Conservation (phyloP, 2,113 vertebrate species). For the Archocentrus centrarchus region DNA sequence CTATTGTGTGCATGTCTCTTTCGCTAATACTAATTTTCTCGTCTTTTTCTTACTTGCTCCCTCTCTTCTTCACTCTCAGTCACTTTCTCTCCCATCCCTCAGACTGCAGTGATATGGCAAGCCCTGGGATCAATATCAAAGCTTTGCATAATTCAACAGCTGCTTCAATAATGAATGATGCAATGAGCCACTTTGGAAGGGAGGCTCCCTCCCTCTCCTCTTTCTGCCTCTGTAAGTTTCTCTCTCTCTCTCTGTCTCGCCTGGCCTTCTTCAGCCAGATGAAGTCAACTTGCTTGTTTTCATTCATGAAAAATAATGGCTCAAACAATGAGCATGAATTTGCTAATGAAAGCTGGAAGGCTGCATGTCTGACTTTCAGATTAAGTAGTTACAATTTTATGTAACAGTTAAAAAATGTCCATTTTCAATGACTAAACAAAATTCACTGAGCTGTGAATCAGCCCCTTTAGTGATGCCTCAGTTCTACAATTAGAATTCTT, state of each 20-base stretch:
- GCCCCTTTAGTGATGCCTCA: neutral
- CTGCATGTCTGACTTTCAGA: neutral
- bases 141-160: conserved; percentile 70
- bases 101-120: conserved; percentile 47
- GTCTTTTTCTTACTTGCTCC: neutral
- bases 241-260: neutral
- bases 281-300: conserved; percentile 5
- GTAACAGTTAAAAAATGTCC: neutral
- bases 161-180: conserved; percentile 64
- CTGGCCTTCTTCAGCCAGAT: neutral
- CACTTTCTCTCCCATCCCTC: conserved; percentile 17
- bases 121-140: conserved; percentile 67
- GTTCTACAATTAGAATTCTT: neutral
- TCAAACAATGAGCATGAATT: neutral
- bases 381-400: neutral
- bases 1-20: neutral
- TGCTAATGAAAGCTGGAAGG: neutral
- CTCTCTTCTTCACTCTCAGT: neutral
- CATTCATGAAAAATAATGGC: neutral
- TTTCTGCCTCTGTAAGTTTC: neutral
- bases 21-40: neutral
- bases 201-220: neutral
- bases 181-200: conserved; percentile 52
- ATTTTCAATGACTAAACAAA: neutral
- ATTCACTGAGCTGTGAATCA: conserved; percentile 1